Percentiles rank a stretch among this genome's conserved stretches.
phyloP scores from a whole-genome alignment of 2,888 invertebrate species.

The Tenthredo amoena region DNA sequence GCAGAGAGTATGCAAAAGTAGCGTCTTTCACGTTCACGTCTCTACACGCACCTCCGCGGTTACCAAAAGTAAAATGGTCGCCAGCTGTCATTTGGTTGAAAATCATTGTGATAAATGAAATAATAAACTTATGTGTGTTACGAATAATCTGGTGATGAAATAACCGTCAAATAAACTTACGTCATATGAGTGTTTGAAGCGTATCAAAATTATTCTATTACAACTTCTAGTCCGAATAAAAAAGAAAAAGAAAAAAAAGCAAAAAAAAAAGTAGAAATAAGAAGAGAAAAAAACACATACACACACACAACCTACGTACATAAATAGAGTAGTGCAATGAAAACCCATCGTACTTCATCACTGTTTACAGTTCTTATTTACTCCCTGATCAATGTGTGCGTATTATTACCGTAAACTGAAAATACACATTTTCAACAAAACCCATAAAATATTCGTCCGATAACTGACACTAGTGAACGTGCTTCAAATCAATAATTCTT shows the following conservation, averaged over 20 bases:
- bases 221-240: slow-evolving; percentile 19
- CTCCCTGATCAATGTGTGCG: slow-evolving; percentile 34
- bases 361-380: slow-evolving; percentile 59
- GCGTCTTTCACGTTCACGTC: slow-evolving; percentile 64
- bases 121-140: neutral
- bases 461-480: neutral
- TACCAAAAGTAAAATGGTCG: slow-evolving; percentile 73
- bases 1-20: slow-evolving; percentile 40
- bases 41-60: slow-evolving; percentile 67
- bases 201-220: slow-evolving; percentile 1
- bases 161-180: slow-evolving; percentile 15
- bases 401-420: neutral
- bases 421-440: neutral
- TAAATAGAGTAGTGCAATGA: slow-evolving; percentile 66
- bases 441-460: neutral
- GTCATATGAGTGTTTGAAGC: slow-evolving; percentile 7
- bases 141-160: neutral
- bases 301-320: neutral
- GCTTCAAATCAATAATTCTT: slow-evolving; percentile 39
- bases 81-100: slow-evolving; percentile 72
- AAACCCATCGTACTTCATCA: slow-evolving; percentile 60
- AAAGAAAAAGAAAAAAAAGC: neutral
- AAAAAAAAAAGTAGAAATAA: neutral
- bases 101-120: slow-evolving; percentile 52
- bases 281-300: neutral